Conservation (phyloP, 2,797 vertebrate species). For the Phalanger gymnotis region DNA sequence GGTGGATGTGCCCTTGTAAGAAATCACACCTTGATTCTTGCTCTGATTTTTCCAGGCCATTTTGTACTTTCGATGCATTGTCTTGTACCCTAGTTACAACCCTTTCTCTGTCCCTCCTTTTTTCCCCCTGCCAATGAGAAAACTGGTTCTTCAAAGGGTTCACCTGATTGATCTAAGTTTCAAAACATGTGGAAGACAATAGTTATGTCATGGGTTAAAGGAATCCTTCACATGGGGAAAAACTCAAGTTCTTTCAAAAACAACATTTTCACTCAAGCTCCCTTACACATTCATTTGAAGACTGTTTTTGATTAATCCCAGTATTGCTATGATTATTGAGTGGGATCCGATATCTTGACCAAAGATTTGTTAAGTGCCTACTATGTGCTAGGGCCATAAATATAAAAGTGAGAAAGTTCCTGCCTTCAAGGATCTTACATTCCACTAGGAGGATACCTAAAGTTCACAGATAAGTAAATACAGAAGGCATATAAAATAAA, state of each 20-base stretch:
- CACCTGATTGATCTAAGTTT: background rate
- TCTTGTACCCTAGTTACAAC: accelerated
- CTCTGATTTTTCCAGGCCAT: background rate
- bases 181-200: background rate
- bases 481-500: background rate
- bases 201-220: background rate
- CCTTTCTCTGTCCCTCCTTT: too few species aligned
- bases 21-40: background rate
- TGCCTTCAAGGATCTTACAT: background rate
- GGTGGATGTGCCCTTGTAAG: background rate
- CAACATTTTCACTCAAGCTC: conserved; percentile 6
- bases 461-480: background rate
- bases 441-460: background rate
- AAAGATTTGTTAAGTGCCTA: background rate
- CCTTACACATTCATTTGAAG: background rate
- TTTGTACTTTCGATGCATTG: background rate
- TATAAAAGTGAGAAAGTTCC: background rate
- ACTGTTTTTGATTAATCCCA: conserved; percentile 9
- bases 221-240: background rate
- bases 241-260: conserved; percentile 33
- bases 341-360: background rate
- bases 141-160: conserved; percentile 30
- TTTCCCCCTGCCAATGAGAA: background rate
- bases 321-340: background rate
- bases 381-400: background rate